Base-by-base conservation (phyloP, 1,140 invertebrate genomes). In the Mactra quadrangularis region DNA sequence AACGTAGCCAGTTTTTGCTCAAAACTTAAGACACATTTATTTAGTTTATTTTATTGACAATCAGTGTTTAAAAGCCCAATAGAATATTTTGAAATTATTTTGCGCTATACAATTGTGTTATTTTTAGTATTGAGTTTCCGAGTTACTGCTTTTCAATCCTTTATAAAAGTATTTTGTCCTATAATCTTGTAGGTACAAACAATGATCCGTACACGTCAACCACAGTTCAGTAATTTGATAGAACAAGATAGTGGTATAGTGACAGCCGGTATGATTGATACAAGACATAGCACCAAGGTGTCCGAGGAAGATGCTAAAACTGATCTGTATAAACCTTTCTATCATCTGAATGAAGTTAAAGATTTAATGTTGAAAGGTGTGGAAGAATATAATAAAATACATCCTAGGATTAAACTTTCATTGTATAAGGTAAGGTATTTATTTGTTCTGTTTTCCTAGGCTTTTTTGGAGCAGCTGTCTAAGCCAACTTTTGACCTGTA, bases 241-340 rank as follows among this genome's bases (percentile, higher is more conserved):
- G 91, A 92, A 53, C 91, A 92, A 75, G 92, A 93, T 84, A 90
- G 89, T 82, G 92, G 92, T 29, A 84, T 92, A 9, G 91, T 93
- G 9, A 93, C 91, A 9, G 91, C 92, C 2, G 91, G 92, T 17
- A 89, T 89, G 82, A 89, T 89, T 55, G 88, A 90, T 74, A 78
- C 84, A 0, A 88, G 88, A 29, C 89, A 86, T 77, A 90, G 83
- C 31, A 85, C 85, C 74, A 88, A 86, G 29, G 85, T 90, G 11
- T 89, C 88, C 0, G 88, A 91, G 64, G 87, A 90, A 22, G 90
- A 92, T 41, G 85, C 87, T 31, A 88, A 88, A 55, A 91, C 92
- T 22, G 92, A 93, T 59, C 82, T 91, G 33, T 92, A 91, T 74
- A 87, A 82, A 82, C 86, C 88, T 3, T 83, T 85, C 25, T 84